phyloP scores from a whole-genome alignment of 2,888 invertebrate genomes.

The Agrotis segetum region DNA sequence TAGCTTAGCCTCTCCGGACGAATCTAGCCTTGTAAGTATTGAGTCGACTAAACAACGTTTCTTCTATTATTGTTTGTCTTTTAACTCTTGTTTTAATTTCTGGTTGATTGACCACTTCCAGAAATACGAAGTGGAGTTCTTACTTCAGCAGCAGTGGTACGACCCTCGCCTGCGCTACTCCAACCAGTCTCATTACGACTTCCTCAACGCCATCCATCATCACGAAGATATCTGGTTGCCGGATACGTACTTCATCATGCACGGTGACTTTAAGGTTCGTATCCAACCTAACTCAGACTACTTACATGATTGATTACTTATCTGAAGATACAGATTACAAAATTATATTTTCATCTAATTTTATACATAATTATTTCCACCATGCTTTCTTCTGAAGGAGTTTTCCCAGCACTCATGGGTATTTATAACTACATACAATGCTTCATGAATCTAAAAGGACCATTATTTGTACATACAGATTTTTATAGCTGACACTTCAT shows the following conservation, averaged over 20 bases:
- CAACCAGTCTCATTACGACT: constrained; percentile 96
- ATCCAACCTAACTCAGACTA: constrained; percentile 47
- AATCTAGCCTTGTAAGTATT: constrained; percentile 97
- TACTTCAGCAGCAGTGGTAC: constrained; percentile 98
- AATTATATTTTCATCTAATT: constrained; percentile 73
- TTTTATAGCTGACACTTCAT: constrained; percentile 77
- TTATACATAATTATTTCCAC: constrained; percentile 81
- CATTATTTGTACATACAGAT: constrained; percentile 75
- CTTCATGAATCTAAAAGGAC: constrained; percentile 79
- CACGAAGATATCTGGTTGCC: constrained; percentile 98
- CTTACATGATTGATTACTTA: constrained; percentile 40
- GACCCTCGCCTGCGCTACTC: constrained; percentile 97
- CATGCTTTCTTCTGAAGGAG: constrained; percentile 84
- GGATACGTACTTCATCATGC: constrained; percentile 99
- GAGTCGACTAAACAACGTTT: constrained; percentile 27
- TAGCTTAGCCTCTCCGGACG: constrained; percentile 98
- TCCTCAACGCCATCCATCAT: constrained; percentile 97
- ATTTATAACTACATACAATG: constrained; percentile 83
- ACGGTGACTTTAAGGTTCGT: constrained; percentile 96
- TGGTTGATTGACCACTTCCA: constrained; percentile 81
- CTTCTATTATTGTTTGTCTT: constrained; percentile 24
- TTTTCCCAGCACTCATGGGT: constrained; percentile 85
- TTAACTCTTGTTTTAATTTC: constrained; percentile 34
- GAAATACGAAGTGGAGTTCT: constrained; percentile 99
- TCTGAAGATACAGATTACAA: constrained; percentile 56